Conservation (phyloP, 35 echinoderm and acorn worm species). For the Amphiura filiformis region DNA sequence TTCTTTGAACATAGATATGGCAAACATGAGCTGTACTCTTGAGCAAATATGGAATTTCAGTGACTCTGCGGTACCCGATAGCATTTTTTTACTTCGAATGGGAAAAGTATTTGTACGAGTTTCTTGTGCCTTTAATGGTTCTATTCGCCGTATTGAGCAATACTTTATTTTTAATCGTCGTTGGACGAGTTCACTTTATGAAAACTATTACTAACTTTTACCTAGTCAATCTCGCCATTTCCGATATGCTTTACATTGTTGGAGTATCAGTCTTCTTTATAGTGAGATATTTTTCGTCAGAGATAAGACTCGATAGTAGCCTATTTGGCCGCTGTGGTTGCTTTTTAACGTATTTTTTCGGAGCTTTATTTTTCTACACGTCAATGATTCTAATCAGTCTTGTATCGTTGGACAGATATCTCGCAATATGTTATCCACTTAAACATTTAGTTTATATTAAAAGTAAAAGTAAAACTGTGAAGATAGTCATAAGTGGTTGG, state of each 20-base stretch:
- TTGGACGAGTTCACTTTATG: not conserved
- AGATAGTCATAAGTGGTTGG: not conserved
- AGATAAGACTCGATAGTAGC: not conserved
- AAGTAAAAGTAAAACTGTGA: not conserved
- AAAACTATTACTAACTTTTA: not conserved
- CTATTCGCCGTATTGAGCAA: not conserved
- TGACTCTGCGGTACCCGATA: not conserved
- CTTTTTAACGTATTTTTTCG: not conserved
- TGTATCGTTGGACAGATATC: not conserved
- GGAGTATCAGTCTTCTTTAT: not conserved
- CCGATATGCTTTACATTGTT: not conserved
- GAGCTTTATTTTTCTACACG: not conserved
- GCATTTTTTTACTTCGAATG: not conserved
- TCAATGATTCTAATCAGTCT: not conserved
- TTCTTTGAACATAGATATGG: no score
- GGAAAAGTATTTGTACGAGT: not conserved
- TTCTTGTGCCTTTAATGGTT: not conserved
- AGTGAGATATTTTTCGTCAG: not conserved
- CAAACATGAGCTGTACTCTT: no score
- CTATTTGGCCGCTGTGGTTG: not conserved
- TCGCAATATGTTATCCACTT: not conserved
- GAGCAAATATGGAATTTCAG: conserved; percentile 5
- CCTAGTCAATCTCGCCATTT: not conserved
- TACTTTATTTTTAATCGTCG: not conserved
- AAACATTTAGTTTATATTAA: not conserved